phyloP scores from a whole-genome alignment of 1,140 invertebrate genomes.

The Aphaenogaster rudis region DNA sequence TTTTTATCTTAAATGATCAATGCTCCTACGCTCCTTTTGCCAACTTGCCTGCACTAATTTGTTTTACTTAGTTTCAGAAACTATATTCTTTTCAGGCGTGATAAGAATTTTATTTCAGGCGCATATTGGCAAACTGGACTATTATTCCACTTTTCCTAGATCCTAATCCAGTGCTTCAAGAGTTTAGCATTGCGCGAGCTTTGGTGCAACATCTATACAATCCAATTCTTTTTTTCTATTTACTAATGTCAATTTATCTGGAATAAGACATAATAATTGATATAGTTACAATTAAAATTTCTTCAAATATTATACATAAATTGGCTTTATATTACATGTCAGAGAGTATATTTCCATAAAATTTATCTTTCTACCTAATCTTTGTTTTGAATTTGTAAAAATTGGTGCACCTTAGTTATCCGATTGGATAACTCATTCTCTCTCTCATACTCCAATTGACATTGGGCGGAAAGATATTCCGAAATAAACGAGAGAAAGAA shows the following conservation, averaged over 20 bases:
- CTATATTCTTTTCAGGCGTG: constrained; percentile 81
- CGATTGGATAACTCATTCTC: constrained; percentile 58
- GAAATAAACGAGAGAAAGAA: constrained; percentile 55
- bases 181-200: constrained; percentile 79
- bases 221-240: constrained; percentile 19
- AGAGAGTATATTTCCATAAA: constrained; percentile 10
- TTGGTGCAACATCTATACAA: constrained; percentile 71
- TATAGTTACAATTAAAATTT: constrained; percentile 9
- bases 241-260: background rate
- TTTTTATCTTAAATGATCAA: constrained; percentile 61
- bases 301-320: background rate
- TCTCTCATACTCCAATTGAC: constrained; percentile 13
- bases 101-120: constrained; percentile 84
- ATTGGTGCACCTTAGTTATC: constrained; percentile 71
- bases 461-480: background rate
- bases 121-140: constrained; percentile 80
- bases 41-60: constrained; percentile 80
- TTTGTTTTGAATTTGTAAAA: constrained; percentile 27
- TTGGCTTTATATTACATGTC: constrained; percentile 8
- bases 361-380: constrained; percentile 13
- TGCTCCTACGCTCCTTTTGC: constrained; percentile 69
- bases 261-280: background rate
- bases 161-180: constrained; percentile 64
- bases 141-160: constrained; percentile 63
- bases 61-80: constrained; percentile 82